A percentile compares a stretch with the other conserved stretches of the same genome.
These are phyloP conservation scores for Bergia sp. DNA, from an alignment of 92 coral and sea anemone species.

Conservation along the genomic window DNA sequence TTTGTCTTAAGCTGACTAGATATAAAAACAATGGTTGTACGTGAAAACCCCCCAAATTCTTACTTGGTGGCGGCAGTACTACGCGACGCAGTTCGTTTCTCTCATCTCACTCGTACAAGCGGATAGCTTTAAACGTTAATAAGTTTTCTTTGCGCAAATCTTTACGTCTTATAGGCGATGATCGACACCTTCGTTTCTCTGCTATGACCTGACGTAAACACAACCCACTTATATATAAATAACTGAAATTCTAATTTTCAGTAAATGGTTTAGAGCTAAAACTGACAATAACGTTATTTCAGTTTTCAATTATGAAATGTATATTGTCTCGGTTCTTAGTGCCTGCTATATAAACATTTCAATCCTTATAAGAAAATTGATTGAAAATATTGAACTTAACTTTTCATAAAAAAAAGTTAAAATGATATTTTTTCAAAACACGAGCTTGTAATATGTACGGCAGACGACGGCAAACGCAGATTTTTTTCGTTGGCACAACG, in stretches of 20 bases:
- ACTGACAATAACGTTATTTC: neutral
- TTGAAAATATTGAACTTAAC: neutral
- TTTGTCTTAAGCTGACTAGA: neutral
- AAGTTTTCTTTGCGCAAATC: neutral
- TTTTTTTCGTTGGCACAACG: neutral
- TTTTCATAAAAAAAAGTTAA: neutral
- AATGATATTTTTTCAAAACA: no score
- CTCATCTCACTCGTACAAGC: neutral
- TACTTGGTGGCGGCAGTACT: neutral
- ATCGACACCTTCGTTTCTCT: neutral
- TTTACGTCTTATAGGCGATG: neutral
- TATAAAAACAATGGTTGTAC: no score
- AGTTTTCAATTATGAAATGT: no score
- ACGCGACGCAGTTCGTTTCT: neutral
- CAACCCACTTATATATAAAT: neutral
- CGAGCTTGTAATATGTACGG: neutral
- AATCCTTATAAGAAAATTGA: no score
- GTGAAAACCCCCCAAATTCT: neutral
- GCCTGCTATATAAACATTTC: neutral
- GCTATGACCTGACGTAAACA: neutral
- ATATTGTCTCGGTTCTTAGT: neutral
- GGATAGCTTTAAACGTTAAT: neutral
- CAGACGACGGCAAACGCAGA: neutral
- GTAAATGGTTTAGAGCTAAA: neutral
- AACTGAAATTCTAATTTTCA: neutral